Evolutionary conservation across 1,140 invertebrate species (phyloP).

Genomic region (Caenorhabditis inopinata): DNA sequence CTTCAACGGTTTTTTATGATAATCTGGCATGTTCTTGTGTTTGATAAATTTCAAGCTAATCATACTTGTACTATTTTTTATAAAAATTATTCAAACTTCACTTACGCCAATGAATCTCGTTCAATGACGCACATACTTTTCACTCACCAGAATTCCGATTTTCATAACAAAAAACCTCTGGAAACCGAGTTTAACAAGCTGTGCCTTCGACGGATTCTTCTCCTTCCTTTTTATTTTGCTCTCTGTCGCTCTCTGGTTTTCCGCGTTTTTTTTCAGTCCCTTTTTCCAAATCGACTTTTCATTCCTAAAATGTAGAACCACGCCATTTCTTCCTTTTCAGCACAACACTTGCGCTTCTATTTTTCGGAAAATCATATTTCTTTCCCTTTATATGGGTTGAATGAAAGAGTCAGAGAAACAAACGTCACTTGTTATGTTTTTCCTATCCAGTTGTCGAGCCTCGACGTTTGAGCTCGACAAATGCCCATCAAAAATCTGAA

Average conservation of each 20-base stretch:
- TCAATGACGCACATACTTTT: background rate
- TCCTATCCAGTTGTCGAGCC: background rate
- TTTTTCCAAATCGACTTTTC: background rate
- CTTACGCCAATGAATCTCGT: no score
- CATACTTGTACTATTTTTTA: no score
- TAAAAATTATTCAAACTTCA: no score
- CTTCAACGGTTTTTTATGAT: no score
- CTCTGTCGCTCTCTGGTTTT: background rate
- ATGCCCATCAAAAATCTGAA: constrained; percentile 21
- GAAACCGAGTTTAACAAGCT: background rate
- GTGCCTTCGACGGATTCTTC: background rate
- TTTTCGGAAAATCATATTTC: background rate
- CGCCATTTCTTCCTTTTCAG: background rate
- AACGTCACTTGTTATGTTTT: constrained; percentile 22
- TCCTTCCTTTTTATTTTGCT: background rate
- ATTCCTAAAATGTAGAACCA: background rate
- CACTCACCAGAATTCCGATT: background rate
- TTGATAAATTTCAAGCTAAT: no score
- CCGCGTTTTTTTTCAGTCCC: background rate
- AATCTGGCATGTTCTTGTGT: no score
- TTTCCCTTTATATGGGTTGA: constrained; percentile 15
- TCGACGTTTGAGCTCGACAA: background rate
- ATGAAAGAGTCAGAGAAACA: background rate
- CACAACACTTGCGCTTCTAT: background rate
- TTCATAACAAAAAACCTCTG: background rate